Conservation (phyloP, 1,140 invertebrate genomes). For the Potamilus streckersoni region DNA sequence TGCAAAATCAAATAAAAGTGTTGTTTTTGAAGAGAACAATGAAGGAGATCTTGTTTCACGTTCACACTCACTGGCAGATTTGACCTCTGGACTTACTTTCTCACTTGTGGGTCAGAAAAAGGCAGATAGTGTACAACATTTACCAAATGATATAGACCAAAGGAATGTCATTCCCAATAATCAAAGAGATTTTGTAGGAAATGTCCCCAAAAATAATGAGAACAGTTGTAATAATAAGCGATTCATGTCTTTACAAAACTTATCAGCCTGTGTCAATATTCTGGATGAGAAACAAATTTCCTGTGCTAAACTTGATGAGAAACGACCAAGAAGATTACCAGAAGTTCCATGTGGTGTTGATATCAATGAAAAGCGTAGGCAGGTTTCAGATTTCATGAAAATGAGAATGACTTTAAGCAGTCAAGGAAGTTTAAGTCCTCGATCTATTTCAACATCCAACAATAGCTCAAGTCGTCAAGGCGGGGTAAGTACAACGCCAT, state of each 20-base stretch:
- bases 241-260: too few species aligned
- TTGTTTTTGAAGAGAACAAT: too few species aligned
- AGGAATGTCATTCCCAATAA: too few species aligned
- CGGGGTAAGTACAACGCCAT: conserved; percentile 22
- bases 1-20: too few species aligned
- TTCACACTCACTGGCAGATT: conserved; percentile 20
- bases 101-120: conserved; percentile 31
- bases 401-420: conserved; percentile 15
- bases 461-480: conserved; percentile 5
- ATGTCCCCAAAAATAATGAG: too few species aligned
- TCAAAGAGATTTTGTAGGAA: too few species aligned
- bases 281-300: too few species aligned
- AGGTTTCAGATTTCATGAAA: conserved; percentile 16
- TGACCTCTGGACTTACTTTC: conserved; percentile 23
- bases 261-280: too few species aligned
- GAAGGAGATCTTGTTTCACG: conserved; percentile 13
- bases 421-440: conserved; percentile 15
- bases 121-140: not conserved
- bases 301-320: too few species aligned
- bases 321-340: too few species aligned
- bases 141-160: too few species aligned
- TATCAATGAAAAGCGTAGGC: conserved; percentile 20
- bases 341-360: conserved; percentile 2
- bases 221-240: too few species aligned
- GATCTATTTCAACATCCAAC: conserved; percentile 15